phyloP scores from a whole-genome alignment of 92 coral and sea anemone genomes.

The Paramuricea clavata region DNA sequence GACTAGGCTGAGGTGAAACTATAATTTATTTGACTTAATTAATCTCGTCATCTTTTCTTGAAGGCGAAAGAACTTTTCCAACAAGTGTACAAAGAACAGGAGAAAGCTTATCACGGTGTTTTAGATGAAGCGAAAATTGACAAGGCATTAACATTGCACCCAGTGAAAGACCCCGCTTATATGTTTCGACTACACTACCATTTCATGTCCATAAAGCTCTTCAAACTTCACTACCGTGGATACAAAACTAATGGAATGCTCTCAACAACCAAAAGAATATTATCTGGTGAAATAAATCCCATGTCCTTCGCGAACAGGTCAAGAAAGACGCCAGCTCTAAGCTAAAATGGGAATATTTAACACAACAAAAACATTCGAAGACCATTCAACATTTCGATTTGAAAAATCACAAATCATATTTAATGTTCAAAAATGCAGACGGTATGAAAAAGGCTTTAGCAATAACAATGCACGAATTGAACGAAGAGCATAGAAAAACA shows the following conservation, averaged over 20 bases:
- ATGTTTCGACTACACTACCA: conserved; percentile 30
- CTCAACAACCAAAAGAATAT: background rate
- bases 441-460: background rate
- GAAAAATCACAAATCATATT: background rate
- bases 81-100: conserved; percentile 26
- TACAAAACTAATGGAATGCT: conserved; percentile 51
- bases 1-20: no score
- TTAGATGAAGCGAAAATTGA: background rate
- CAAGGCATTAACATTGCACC: conserved; percentile 28
- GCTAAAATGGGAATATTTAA: background rate
- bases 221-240: conserved; percentile 18
- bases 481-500: background rate
- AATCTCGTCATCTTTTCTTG: no score
- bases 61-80: conserved; percentile 39
- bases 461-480: background rate
- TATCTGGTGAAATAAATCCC: background rate
- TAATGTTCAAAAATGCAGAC: background rate
- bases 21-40: no score
- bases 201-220: background rate
- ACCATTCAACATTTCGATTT: background rate
- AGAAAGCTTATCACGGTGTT: conserved; percentile 19
- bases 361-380: background rate
- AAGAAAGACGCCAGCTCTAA: background rate
- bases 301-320: background rate
- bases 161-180: conserved; percentile 38